Evolutionary conservation across 2,797 vertebrate genomes (phyloP).

Genomic region (Myiotriccus ornatus): DNA sequence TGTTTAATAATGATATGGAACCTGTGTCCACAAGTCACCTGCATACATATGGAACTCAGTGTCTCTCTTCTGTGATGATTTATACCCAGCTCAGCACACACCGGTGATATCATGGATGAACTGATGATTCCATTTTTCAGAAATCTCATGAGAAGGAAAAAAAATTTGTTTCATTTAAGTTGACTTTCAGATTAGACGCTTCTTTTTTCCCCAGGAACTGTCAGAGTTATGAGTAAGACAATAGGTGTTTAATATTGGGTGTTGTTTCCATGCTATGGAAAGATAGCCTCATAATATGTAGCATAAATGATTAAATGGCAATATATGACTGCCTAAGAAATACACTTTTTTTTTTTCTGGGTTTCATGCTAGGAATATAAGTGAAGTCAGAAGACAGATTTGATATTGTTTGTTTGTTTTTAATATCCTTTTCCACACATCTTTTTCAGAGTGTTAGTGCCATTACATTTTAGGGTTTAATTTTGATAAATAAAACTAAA

Average conservation of each 20-base stretch:
- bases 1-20: not conserved
- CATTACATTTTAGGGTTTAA: not conserved
- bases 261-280: not conserved
- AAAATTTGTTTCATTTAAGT: not conserved
- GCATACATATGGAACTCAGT: accelerated
- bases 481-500: not conserved
- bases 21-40: not conserved
- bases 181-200: not conserved
- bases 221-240: not conserved
- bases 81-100: not conserved
- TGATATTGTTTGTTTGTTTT: not conserved
- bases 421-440: not conserved
- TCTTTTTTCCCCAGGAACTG: not conserved
- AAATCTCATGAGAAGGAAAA: not conserved
- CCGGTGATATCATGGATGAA: not conserved
- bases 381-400: not conserved
- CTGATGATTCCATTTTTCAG: not conserved
- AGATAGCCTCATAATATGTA: not conserved
- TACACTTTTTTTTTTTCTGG: not conserved
- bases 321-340: not conserved
- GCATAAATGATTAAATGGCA: not conserved
- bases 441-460: not conserved
- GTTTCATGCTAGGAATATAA: not conserved
- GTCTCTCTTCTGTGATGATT: not conserved
- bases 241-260: not conserved